A percentile compares a stretch with the other conserved stretches of the same genome.
Conservation (phyloP, 2,113 vertebrate species). For the Pluvialis apricaria region DNA sequence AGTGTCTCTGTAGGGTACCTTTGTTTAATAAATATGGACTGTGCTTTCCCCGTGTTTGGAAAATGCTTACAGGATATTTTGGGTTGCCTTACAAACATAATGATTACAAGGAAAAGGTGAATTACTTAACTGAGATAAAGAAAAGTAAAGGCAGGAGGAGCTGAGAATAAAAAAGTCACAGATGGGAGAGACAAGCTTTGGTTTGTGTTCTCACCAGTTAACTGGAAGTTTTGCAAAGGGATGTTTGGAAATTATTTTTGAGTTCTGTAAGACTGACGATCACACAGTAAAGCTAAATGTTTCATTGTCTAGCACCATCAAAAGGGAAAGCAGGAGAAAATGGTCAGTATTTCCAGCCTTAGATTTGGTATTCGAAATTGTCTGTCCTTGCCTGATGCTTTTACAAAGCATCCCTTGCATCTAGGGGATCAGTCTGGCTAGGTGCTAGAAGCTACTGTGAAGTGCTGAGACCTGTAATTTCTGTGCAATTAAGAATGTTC, state of each 20-base stretch:
- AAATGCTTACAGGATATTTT: not conserved
- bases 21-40: not conserved
- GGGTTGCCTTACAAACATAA: not conserved
- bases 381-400: not conserved
- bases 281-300: not conserved
- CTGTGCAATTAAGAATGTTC: not conserved
- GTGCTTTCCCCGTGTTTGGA: not conserved
- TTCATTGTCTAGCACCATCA: not conserved
- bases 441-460: not conserved
- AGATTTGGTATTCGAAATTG: not conserved
- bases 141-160: not conserved
- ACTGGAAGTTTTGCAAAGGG: not conserved
- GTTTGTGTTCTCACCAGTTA: not conserved
- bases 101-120: not conserved
- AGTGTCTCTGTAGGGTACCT: not conserved
- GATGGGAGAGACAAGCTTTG: not conserved
- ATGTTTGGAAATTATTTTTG: not conserved
- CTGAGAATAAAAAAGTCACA: not conserved
- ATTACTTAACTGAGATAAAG: not conserved
- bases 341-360: not conserved
- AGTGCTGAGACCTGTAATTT: not conserved
- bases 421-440: not conserved
- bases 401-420: not conserved
- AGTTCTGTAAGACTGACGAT: not conserved
- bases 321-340: not conserved